Evolutionary conservation across 2,113 vertebrate species (phyloP).

Genomic region (Rattus rattus): DNA sequence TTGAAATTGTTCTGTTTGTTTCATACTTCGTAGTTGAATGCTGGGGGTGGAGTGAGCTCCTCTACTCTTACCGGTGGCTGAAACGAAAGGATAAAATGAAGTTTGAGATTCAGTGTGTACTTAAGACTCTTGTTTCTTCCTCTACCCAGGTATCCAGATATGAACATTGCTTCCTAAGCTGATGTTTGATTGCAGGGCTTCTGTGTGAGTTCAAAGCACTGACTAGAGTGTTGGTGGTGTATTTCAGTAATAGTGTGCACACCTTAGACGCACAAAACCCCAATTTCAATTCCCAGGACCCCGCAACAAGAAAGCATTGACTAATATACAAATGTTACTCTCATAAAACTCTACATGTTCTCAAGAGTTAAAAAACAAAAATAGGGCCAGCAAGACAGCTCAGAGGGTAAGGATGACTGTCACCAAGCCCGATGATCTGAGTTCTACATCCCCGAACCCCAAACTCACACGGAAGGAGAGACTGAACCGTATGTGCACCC

Average conservation of each 20-base stretch:
- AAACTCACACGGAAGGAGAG: background rate
- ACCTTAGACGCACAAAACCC: background rate
- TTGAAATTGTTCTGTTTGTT: background rate
- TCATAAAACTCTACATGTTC: background rate
- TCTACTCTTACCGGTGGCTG: background rate
- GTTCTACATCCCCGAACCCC: background rate
- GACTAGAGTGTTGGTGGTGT: background rate
- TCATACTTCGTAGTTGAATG: background rate
- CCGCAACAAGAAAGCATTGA: background rate
- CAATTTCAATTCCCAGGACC: background rate
- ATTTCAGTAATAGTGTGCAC: background rate
- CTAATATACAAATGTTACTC: background rate
- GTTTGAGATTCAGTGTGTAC: background rate
- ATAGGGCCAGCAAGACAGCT: background rate
- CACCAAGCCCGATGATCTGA: background rate
- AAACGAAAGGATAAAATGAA: background rate
- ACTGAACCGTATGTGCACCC: background rate
- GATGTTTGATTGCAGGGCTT: background rate
- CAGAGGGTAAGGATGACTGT: background rate
- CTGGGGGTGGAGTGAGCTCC: background rate
- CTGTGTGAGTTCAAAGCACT: background rate
- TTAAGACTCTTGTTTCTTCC: background rate
- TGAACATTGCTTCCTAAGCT: background rate
- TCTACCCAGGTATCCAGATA: background rate
- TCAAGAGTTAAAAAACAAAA: background rate